A percentile compares a stretch with the other conserved stretches of the same genome.
Conservation (phyloP, 2,113 vertebrate species). For the Heterotilapia buettikoferi region DNA sequence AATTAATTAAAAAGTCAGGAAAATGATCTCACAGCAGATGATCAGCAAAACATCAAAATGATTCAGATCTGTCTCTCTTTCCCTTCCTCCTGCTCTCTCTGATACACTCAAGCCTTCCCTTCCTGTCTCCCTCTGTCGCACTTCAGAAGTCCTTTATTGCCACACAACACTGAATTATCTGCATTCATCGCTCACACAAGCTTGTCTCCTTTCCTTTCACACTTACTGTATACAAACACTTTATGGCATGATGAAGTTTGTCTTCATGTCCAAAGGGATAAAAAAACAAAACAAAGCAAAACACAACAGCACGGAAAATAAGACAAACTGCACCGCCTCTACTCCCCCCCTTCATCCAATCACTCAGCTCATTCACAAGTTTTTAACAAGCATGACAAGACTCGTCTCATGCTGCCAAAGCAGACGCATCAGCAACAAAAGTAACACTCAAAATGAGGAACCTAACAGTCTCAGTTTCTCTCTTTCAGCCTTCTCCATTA, state of each 20-base stretch:
- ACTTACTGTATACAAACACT: background rate
- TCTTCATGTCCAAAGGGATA: background rate
- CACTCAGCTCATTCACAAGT: slow-evolving; percentile 14
- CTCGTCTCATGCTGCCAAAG: background rate
- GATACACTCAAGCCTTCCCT: background rate
- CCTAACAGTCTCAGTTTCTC: slow-evolving; percentile 16
- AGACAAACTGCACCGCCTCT: background rate
- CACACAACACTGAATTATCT: slow-evolving; percentile 26
- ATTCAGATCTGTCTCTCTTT: slow-evolving; percentile 32
- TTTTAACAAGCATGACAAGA: slow-evolving; percentile 11
- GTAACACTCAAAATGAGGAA: slow-evolving; percentile 4
- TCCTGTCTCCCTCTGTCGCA: background rate
- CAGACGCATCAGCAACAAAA: slow-evolving; percentile 13
- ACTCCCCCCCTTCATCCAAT: background rate
- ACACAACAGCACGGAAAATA: background rate
- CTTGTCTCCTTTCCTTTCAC: background rate
- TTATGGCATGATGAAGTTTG: background rate
- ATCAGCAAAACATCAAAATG: slow-evolving; percentile 58
- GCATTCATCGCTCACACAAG: background rate
- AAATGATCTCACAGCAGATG: slow-evolving; percentile 59
- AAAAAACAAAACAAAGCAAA: background rate
- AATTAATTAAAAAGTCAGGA: slow-evolving; percentile 66
- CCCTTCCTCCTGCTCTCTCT: background rate
- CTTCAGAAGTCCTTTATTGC: slow-evolving; percentile 14
- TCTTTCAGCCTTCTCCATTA: slow-evolving; percentile 3